phyloP scores from a whole-genome alignment of 2,113 vertebrate species.

The Xyliphius kryptos region DNA sequence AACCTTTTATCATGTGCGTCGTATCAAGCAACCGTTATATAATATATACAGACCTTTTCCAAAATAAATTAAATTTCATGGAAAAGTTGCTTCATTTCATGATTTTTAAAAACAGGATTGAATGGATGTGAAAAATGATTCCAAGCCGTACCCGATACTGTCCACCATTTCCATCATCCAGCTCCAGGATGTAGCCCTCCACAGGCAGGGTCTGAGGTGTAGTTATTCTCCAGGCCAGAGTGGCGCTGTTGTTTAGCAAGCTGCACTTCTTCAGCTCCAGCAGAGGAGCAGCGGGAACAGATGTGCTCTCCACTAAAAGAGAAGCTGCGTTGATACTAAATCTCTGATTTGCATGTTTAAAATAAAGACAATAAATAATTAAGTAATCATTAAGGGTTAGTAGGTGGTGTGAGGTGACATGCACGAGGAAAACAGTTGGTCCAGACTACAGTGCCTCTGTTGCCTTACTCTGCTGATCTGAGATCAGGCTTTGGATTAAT shows the following conservation, averaged over 20 bases:
- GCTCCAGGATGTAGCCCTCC: slow-evolving; percentile 93
- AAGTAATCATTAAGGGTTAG: neutral
- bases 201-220: slow-evolving; percentile 69
- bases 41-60: no score
- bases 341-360: neutral
- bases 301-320: slow-evolving; percentile 57
- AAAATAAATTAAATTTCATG: no score
- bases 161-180: slow-evolving; percentile 92
- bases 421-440: slow-evolving; percentile 16
- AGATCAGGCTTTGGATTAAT: neutral
- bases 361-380: neutral
- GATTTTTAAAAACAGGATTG: neutral
- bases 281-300: slow-evolving; percentile 79
- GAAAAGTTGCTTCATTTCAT: no score
- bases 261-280: slow-evolving; percentile 96
- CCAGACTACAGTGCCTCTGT: neutral
- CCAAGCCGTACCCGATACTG: slow-evolving; percentile 81
- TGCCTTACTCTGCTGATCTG: slow-evolving; percentile 12
- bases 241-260: slow-evolving; percentile 92
- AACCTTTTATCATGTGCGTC: no score
- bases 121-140: neutral
- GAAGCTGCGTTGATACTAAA: neutral
- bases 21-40: no score
- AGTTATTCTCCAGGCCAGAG: slow-evolving; percentile 88
- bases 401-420: slow-evolving; percentile 10